Percentiles rank a stretch among this genome's conserved stretches.
These are phyloP conservation scores for Antheraea assamensis DNA, from an alignment of 2,888 invertebrate genomes.

Conservation along the genomic window DNA sequence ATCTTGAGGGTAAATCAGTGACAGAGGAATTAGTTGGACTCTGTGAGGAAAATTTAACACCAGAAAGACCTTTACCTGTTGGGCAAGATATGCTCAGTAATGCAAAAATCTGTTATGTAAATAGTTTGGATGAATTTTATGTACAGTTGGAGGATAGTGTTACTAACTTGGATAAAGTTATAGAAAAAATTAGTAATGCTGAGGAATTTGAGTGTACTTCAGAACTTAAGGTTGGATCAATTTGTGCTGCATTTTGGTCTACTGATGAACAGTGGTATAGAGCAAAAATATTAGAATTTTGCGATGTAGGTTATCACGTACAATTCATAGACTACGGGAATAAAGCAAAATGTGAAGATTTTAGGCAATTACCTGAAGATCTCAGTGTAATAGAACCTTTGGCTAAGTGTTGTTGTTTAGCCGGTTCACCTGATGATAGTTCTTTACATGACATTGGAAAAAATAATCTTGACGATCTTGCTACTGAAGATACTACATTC, in stretches of 20 bases:
- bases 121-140: conserved; percentile 88
- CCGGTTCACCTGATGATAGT: conserved; percentile 68
- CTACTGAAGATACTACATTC: conserved; percentile 67
- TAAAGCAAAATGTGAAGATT: conserved; percentile 82
- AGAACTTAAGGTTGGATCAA: conserved; percentile 81
- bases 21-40: conserved; percentile 81
- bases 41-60: conserved; percentile 65
- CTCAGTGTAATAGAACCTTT: conserved; percentile 81
- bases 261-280: conserved; percentile 87
- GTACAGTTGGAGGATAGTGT: conserved; percentile 84
- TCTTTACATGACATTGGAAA: conserved; percentile 68
- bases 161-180: conserved; percentile 83
- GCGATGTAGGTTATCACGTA: conserved; percentile 80
- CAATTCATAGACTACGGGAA: conserved; percentile 88
- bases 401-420: conserved; percentile 84
- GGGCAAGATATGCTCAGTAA: conserved; percentile 73
- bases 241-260: conserved; percentile 85
- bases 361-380: conserved; percentile 84
- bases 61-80: conserved; percentile 67
- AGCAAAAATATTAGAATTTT: conserved; percentile 83
- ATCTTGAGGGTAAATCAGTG: conserved; percentile 83
- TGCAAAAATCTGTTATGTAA: conserved; percentile 86
- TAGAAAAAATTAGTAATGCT: conserved; percentile 78
- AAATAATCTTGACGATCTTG: conserved; percentile 61
- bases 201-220: conserved; percentile 75